phyloP scores from a whole-genome alignment of 2,888 invertebrate species.

The Hyppa rectilinea region DNA sequence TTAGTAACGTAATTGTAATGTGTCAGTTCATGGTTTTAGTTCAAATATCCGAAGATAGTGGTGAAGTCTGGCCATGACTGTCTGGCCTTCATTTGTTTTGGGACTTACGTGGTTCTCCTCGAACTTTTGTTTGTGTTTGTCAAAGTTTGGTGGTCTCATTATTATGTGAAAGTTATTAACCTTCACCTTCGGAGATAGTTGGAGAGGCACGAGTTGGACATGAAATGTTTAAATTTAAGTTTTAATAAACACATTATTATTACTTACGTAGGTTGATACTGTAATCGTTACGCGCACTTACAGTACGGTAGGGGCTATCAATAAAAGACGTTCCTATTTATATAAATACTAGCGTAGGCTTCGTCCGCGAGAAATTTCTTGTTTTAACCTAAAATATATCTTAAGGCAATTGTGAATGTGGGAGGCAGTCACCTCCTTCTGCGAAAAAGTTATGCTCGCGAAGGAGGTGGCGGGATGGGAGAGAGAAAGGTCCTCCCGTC shows the following conservation, averaged over 20 bases:
- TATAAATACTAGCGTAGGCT: no score
- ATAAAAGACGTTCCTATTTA: background rate
- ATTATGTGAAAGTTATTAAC: conserved; percentile 24
- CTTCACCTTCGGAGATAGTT: conserved; percentile 18
- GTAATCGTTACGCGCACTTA: background rate
- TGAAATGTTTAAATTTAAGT: background rate
- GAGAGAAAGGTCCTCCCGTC: no score
- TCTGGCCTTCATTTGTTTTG: conserved; percentile 17
- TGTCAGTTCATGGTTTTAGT: no score
- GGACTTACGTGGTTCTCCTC: conserved; percentile 1
- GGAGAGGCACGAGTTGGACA: background rate
- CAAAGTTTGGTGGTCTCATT: conserved; percentile 15
- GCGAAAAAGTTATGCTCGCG: no score
- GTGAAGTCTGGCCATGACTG: background rate
- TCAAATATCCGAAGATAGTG: background rate
- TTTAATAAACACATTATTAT: background rate
- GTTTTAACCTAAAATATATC: no score
- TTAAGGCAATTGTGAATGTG: no score
- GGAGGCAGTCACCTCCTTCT: no score
- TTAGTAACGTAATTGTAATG: no score
- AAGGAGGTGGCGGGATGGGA: no score
- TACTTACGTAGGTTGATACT: background rate
- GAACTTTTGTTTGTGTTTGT: conserved; percentile 32
- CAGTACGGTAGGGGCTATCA: background rate
- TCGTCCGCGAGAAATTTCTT: no score